These are phyloP conservation scores for Spilosoma lubricipeda DNA, from an alignment of 2,888 invertebrate genomes.

Conservation along the genomic window DNA sequence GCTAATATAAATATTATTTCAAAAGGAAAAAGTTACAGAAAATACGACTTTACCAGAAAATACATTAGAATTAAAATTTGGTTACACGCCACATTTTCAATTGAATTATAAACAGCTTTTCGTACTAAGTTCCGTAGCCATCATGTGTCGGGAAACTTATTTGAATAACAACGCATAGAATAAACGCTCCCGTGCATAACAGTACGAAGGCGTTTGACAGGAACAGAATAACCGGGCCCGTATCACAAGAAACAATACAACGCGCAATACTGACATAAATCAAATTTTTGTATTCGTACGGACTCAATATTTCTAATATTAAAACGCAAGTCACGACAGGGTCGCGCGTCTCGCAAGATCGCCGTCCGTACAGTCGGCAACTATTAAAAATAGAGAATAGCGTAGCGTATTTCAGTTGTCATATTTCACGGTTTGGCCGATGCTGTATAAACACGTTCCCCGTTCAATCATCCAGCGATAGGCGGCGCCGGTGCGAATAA, in stretches of 20 bases:
- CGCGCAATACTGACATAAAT: conserved; percentile 73
- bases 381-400: conserved; percentile 57
- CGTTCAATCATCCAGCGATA: conserved; percentile 84
- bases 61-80: conserved; percentile 41
- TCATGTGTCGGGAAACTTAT: conserved; percentile 57
- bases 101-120: conserved; percentile 45
- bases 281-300: conserved; percentile 70
- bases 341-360: conserved; percentile 58
- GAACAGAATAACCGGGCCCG: conserved; percentile 67
- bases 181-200: conserved; percentile 60
- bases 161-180: conserved; percentile 59
- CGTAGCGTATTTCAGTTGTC: conserved; percentile 75
- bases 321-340: conserved; percentile 65
- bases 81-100: conserved; percentile 32
- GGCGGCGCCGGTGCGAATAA: conserved; percentile 84
- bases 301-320: conserved; percentile 67
- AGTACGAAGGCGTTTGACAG: conserved; percentile 70
- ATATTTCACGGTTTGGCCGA: conserved; percentile 80
- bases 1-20: conserved; percentile 51
- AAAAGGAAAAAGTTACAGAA: conserved; percentile 42
- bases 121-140: conserved; percentile 34
- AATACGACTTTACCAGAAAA: conserved; percentile 33
- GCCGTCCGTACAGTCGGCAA: conserved; percentile 48
- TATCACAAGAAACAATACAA: conserved; percentile 74
- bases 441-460: conserved; percentile 83